These are phyloP conservation scores for Cataglyphis albicans DNA, from an alignment of 2,888 invertebrate genomes.

Conservation along the genomic window DNA sequence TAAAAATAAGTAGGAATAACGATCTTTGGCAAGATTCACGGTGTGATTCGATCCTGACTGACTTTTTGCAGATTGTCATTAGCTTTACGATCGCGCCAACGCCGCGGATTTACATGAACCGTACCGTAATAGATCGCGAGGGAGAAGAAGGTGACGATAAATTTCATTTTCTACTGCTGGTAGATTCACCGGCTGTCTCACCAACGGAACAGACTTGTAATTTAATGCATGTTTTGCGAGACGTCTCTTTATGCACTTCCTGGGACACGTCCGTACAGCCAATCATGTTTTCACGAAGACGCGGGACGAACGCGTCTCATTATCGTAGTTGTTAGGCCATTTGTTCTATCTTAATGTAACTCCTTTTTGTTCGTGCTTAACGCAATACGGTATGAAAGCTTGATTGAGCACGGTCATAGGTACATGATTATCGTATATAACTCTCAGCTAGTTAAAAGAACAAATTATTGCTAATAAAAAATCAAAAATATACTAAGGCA, in stretches of 20 bases:
- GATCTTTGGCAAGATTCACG: constrained; percentile 47
- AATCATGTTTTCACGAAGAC: constrained; percentile 69
- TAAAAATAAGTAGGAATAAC: not conserved
- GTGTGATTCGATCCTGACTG: constrained; percentile 23
- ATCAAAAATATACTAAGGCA: not conserved
- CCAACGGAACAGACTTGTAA: constrained; percentile 65
- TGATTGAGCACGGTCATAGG: constrained; percentile 45
- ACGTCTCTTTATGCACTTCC: constrained; percentile 70
- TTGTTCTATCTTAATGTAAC: constrained; percentile 50
- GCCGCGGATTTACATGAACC: constrained; percentile 78
- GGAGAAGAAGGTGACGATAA: constrained; percentile 76
- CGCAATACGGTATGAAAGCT: constrained; percentile 46
- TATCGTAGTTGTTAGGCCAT: constrained; percentile 55
- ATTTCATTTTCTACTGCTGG: constrained; percentile 81
- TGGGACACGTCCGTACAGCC: constrained; percentile 53
- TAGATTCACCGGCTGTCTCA: constrained; percentile 59
- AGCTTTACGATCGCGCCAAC: constrained; percentile 79
- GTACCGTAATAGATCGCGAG: constrained; percentile 74
- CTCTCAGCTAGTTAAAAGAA: constrained; percentile 32
- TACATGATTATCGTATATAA: constrained; percentile 28
- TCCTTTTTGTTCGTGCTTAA: constrained; percentile 20
- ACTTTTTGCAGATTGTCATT: constrained; percentile 73
- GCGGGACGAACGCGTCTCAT: constrained; percentile 69
- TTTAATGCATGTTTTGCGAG: constrained; percentile 78
- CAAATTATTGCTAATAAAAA: constrained; percentile 26